These are phyloP conservation scores for Steatornis caripensis DNA, from an alignment of 2,113 vertebrate genomes.

Conservation along the genomic window DNA sequence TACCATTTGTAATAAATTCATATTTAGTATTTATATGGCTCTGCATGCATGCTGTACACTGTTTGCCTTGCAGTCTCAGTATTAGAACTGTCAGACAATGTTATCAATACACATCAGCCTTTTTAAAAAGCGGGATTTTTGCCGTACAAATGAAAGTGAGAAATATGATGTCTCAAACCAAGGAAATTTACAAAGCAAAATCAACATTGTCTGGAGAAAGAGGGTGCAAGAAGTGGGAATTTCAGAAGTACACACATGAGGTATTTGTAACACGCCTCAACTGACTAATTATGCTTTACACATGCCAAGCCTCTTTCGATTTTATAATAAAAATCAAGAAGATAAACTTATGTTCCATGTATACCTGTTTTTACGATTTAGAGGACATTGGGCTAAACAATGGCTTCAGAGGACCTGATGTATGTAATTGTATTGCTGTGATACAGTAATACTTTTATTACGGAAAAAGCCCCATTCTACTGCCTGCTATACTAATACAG, in stretches of 20 bases:
- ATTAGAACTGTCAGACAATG: background rate
- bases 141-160: background rate
- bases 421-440: background rate
- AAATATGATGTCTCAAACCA: background rate
- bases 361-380: background rate
- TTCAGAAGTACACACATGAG: background rate
- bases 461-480: background rate
- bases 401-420: background rate
- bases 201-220: background rate
- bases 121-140: background rate
- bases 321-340: background rate
- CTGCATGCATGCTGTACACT: background rate
- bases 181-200: background rate
- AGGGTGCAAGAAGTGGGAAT: background rate
- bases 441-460: background rate
- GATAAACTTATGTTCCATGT: background rate
- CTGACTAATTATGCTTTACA: background rate
- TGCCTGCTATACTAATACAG: background rate
- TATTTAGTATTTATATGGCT: background rate
- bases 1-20: background rate
- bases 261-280: background rate
- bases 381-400: background rate
- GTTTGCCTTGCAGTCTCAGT: background rate
- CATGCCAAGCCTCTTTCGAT: background rate
- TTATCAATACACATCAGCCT: background rate